Evolutionary conservation across 2,797 vertebrate species (phyloP), one percentile per base, ranked within the genome.

Genomic region (Protonibea diacanthus): DNA sequence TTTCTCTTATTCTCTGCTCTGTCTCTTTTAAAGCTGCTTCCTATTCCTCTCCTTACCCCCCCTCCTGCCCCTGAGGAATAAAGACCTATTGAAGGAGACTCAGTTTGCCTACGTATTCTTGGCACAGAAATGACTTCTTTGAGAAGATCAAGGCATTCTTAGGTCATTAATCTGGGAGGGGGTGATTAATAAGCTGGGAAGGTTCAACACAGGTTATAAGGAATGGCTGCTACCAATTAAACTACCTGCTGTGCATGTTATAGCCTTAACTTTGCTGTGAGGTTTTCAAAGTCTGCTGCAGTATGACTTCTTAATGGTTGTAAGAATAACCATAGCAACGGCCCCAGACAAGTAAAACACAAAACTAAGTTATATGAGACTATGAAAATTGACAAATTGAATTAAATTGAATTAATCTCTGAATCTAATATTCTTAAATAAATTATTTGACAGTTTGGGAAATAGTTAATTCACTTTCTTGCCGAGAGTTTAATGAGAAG

Each of bases 131-230:
- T 82, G 71, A 88, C 89, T 87, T 92, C 78, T 89, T 75, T 74
- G 65, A 86, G 85, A 92, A 87, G 88, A 94, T 93, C 88, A 91
- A 94, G 88, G 91, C 89, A 91, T 94, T 93, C 86, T 85, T 89
- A 80, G 82, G 91, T 83, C 89, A 90, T 92, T 91, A 94, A 90
- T 93, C 91, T 93, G 71, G 51, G 58, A 75, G 80, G 78, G 56
- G 88, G 81, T 91, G 87, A 92, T 94, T 94, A 93, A 94, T 91
- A 90, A 81, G 56, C 75, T 85, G 57, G 62, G 66, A 79, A 78
- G 71, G 72, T 88, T 85, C 88, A 83, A 74, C 48, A 75, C 73
- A 75, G 78, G 76, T 85, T 89, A 82, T 85, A 55, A 88, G 67
- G 75, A 86, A 84, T 81, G 44, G 49, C 63, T 83, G 71, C 71